phyloP scores from a whole-genome alignment of 2,113 vertebrate species.

The Bothrops jararaca region DNA sequence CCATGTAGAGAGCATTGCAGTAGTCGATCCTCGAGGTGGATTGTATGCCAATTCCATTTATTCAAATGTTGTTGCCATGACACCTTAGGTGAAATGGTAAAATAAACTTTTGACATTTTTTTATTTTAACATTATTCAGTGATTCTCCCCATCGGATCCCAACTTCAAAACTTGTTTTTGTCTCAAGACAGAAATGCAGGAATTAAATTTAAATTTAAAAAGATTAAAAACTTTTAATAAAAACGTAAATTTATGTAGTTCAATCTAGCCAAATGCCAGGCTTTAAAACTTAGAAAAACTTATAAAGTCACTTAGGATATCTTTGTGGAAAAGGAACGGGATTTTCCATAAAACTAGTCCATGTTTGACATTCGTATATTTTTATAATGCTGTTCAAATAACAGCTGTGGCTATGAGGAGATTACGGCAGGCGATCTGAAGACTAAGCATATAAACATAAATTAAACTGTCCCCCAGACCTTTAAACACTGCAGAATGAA shows the following conservation, averaged over 20 bases:
- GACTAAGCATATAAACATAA: not conserved
- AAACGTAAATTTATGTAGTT: too few relatives aligned
- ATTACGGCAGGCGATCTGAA: constrained; percentile 53
- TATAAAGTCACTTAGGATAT: constrained; percentile 29
- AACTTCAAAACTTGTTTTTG: constrained; percentile 2
- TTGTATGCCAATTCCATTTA: too few relatives aligned
- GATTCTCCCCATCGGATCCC: not conserved
- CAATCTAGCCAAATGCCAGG: too few relatives aligned
- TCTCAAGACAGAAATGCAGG: too few relatives aligned
- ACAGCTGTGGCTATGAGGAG: constrained; percentile 30
- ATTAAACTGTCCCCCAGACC: not conserved
- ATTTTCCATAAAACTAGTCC: constrained; percentile 45
- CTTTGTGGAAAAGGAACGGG: constrained; percentile 18
- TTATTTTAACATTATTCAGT: constrained; percentile 44
- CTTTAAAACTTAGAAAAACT: not conserved
- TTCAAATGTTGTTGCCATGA: constrained; percentile 26
- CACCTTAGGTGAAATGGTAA: constrained; percentile 47
- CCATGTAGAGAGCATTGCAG: too few relatives aligned
- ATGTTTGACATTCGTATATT: constrained; percentile 5
- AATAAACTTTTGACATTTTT: constrained; percentile 20
- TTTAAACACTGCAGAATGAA: not conserved
- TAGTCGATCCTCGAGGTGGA: too few relatives aligned
- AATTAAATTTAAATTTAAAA: too few relatives aligned
- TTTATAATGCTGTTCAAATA: constrained; percentile 44
- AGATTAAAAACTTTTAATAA: too few relatives aligned